Percentiles rank a stretch among this genome's conserved stretches.
Evolutionary conservation across 2,113 vertebrate genomes (phyloP).

Genomic region (Zapornia atra): DNA sequence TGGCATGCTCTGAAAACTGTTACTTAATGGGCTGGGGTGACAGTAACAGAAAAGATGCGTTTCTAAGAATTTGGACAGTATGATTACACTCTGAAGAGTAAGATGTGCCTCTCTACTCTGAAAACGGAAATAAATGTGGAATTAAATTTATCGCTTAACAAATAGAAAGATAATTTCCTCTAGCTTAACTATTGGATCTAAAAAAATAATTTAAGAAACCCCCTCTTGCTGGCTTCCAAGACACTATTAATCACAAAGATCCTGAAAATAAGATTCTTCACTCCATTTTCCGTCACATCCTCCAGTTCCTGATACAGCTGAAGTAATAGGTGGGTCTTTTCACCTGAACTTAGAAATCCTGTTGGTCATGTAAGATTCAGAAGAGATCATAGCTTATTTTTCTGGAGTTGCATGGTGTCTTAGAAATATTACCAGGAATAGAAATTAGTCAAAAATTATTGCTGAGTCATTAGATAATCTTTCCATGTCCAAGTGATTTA

Average conservation of each 20-base stretch:
- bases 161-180: not conserved
- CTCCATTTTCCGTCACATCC: not conserved
- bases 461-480: not conserved
- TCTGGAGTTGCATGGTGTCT: not conserved
- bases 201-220: not conserved
- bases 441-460: not conserved
- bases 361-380: not conserved
- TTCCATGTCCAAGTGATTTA: not conserved
- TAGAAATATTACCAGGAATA: not conserved
- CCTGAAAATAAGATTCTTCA: not conserved
- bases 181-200: not conserved
- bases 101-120: not conserved
- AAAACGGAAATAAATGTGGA: not conserved
- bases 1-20: not conserved
- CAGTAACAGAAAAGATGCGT: not conserved
- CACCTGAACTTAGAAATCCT: not conserved
- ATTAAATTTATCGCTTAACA: not conserved
- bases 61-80: not conserved
- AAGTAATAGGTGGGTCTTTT: not conserved
- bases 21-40: not conserved
- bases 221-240: not conserved
- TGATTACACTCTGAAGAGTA: not conserved
- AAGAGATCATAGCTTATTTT: not conserved
- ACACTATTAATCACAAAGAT: not conserved
- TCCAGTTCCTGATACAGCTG: not conserved